Evolutionary conservation across 2,113 vertebrate species (phyloP).

Genomic region (Thinocorus orbignyianus): DNA sequence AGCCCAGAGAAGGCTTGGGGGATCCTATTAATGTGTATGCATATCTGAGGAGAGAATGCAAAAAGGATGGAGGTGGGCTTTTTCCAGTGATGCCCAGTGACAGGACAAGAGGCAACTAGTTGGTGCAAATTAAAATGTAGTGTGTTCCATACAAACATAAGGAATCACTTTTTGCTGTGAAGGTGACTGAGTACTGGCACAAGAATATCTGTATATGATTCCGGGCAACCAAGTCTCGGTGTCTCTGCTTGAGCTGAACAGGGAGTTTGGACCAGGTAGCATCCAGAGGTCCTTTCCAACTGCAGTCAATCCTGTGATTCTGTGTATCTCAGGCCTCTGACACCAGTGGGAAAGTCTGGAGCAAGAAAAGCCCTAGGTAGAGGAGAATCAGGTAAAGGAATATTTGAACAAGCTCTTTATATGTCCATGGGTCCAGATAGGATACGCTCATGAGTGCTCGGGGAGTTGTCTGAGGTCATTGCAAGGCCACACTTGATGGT

Average conservation of each 20-base stretch:
- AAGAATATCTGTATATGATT: neutral
- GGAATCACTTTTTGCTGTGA: neutral
- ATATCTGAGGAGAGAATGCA: neutral
- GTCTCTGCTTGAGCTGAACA: neutral
- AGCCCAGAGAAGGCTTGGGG: neutral
- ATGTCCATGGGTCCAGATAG: neutral
- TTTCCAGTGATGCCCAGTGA: neutral
- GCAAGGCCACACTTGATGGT: neutral
- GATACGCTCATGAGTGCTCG: neutral
- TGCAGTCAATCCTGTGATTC: neutral
- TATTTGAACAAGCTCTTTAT: neutral
- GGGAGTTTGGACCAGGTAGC: neutral
- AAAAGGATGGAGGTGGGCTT: neutral
- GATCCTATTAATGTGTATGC: neutral
- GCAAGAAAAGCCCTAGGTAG: neutral
- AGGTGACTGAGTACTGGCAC: neutral
- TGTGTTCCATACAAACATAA: neutral
- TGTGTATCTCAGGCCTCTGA: neutral
- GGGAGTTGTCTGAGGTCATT: neutral
- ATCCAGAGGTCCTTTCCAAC: neutral
- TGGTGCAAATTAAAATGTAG: neutral
- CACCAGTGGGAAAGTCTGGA: neutral
- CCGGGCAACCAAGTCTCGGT: neutral
- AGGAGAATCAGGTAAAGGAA: neutral
- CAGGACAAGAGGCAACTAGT: neutral